phyloP scores from a whole-genome alignment of 2,113 vertebrate species.

The Microtus pennsylvanicus region DNA sequence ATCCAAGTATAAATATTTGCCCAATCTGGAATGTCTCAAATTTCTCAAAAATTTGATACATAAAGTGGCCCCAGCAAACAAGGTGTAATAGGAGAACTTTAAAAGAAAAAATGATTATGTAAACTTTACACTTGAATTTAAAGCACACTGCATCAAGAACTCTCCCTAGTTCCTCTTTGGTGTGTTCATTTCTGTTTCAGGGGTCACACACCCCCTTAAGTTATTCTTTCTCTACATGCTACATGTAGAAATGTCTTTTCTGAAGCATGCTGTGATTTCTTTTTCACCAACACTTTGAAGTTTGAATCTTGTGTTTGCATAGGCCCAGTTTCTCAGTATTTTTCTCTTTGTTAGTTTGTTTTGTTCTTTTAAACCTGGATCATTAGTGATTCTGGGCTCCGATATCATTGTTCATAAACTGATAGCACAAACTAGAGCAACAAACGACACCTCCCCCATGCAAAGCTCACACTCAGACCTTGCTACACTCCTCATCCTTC shows the following conservation, averaged over 20 bases:
- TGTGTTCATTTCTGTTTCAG: neutral
- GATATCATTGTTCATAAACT: neutral
- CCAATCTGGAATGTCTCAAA: neutral
- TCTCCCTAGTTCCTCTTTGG: neutral
- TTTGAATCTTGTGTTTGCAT: neutral
- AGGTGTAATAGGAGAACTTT: neutral
- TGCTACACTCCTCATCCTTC: neutral
- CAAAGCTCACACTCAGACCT: neutral
- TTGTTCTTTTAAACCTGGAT: neutral
- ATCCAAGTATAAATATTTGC: slow-evolving; percentile 39
- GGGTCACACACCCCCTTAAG: neutral
- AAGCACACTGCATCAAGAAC: neutral
- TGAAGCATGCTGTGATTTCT: neutral
- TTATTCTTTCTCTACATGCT: neutral
- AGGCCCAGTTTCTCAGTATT: neutral
- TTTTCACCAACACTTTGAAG: neutral
- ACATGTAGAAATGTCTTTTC: neutral
- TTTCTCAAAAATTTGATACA: slow-evolving; percentile 47
- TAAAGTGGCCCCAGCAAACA: slow-evolving; percentile 19
- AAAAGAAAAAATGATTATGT: neutral
- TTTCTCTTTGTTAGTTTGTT: neutral
- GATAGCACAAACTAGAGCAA: too few relatives aligned
- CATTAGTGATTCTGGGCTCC: neutral
- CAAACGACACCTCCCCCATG: fast-evolving
- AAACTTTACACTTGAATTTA: slow-evolving; percentile 37